phyloP scores from a whole-genome alignment of 1,140 invertebrate species.

The Papilio polytes region DNA sequence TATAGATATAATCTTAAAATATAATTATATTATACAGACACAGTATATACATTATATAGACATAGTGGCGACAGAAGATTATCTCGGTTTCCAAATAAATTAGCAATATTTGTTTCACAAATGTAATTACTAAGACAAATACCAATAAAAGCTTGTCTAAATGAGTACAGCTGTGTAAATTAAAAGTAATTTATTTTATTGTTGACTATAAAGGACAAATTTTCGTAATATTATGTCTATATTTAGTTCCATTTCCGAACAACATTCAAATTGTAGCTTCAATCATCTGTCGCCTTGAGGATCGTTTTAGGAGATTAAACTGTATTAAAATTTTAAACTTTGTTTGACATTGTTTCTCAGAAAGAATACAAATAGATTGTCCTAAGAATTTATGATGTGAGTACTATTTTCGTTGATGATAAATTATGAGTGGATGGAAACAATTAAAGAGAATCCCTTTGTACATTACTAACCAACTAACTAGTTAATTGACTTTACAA shows the following conservation, averaged over 20 bases:
- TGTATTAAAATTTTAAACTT: constrained; percentile 3
- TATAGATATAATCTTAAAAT: not conserved
- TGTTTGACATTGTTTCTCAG: not conserved
- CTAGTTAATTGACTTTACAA: not conserved
- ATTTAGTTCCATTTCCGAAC: not conserved
- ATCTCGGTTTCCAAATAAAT: not conserved
- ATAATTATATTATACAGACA: not conserved
- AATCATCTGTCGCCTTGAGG: not conserved
- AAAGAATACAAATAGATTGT: constrained; percentile 4
- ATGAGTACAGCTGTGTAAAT: not conserved
- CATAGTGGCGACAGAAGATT: not conserved
- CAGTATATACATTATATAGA: not conserved
- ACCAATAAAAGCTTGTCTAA: not conserved
- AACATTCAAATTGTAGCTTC: constrained; percentile 8
- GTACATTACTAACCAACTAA: not conserved
- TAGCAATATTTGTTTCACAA: not conserved
- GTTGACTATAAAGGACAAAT: not conserved
- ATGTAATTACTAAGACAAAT: not conserved
- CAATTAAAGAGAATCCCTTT: constrained; percentile 1
- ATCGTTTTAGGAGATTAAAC: constrained; percentile 15
- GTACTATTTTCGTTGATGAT: constrained; percentile 27
- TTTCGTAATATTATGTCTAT: not conserved
- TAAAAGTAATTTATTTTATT: constrained; percentile 3
- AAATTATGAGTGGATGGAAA: constrained; percentile 1
- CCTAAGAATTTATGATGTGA: constrained; percentile 1